Conservation (phyloP, 2,888 invertebrate species). For the Lottia gigantea region DNA sequence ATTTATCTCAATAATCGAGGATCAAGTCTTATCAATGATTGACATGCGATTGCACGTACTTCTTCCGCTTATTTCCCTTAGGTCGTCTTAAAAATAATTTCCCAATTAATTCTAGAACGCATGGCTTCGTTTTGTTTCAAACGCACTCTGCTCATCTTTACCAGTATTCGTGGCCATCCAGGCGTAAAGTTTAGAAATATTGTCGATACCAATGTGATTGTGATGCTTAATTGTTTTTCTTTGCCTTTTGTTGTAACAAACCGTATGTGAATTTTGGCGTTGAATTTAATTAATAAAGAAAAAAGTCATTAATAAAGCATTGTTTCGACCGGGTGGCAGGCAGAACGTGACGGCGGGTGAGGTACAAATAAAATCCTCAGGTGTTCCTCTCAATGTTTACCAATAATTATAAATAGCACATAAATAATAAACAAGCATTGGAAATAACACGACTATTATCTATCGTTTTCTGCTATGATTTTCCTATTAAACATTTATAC, state of each 20-base stretch:
- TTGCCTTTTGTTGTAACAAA: background rate
- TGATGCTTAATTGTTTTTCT: conserved; percentile 1
- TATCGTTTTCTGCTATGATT: background rate
- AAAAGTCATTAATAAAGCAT: background rate
- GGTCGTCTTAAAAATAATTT: conserved; percentile 4
- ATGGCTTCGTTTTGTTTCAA: conserved; percentile 8
- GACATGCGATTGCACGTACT: background rate
- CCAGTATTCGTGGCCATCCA: too few species aligned
- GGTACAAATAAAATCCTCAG: background rate
- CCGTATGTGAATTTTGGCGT: too few species aligned
- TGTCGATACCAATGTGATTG: too few species aligned
- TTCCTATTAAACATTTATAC: background rate
- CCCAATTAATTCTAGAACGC: background rate
- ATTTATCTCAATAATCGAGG: background rate
- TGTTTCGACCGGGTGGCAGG: background rate
- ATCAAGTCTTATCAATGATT: background rate
- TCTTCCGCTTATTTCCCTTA: conserved; percentile 6
- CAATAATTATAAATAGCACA: background rate
- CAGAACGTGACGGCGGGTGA: background rate
- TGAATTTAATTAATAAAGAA: conserved; percentile 3
- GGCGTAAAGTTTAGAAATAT: too few species aligned
- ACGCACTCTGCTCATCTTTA: background rate
- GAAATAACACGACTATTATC: background rate
- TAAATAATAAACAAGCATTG: background rate
- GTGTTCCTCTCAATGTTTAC: background rate